Evolutionary conservation across 2,113 vertebrate species (phyloP).

Genomic region (Odontesthes bonariensis): DNA sequence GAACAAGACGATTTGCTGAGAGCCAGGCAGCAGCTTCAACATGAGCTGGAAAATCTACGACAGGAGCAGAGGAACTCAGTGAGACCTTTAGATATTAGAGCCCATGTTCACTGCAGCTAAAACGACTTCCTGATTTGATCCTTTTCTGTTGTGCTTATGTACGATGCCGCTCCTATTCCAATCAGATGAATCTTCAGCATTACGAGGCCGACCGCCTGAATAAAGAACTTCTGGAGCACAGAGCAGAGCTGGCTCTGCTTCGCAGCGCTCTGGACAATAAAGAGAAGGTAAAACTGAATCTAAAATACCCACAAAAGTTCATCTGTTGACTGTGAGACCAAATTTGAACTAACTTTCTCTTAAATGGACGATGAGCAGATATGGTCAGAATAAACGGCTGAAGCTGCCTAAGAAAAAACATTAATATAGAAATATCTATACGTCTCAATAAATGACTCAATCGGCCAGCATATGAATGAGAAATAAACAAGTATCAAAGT

Average conservation of each 20-base stretch:
- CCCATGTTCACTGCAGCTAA: too few species aligned
- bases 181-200: constrained; percentile 68
- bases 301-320: too few species aligned
- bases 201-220: constrained; percentile 67
- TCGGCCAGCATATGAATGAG: too few species aligned
- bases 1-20: constrained; percentile 85
- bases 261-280: constrained; percentile 69
- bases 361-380: too few species aligned
- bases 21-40: constrained; percentile 85
- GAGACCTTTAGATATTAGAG: neutral
- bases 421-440: too few species aligned
- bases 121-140: neutral
- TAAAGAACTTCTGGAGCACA: constrained; percentile 69
- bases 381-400: too few species aligned
- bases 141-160: neutral
- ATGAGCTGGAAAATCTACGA: constrained; percentile 83
- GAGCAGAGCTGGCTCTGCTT: constrained; percentile 65
- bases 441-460: too few species aligned
- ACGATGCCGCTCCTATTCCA: neutral
- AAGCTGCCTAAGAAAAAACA: too few species aligned
- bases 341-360: too few species aligned
- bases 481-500: too few species aligned
- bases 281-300: constrained; percentile 66
- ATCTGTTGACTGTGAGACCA: too few species aligned
- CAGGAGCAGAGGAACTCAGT: constrained; percentile 81